Evolutionary conservation across 2,888 invertebrate species (phyloP), one percentile per base, ranked within the genome.

Genomic region (Aphidius colemani): DNA sequence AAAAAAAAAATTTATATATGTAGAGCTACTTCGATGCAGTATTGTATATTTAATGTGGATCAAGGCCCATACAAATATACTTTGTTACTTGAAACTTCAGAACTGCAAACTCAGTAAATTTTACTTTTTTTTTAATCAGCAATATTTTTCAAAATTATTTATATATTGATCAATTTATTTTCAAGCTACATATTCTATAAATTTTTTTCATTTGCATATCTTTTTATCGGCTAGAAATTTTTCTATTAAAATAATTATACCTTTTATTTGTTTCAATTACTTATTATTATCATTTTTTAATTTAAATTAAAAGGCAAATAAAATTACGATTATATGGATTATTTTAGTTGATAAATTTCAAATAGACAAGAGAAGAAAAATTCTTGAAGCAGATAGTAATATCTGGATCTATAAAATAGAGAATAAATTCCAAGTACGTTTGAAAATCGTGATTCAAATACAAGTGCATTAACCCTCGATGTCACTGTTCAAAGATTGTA

Each of bases 21-120:
- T 30, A 30, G 30, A 30, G 30, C 30, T 30, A 30, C 30, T 30
- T 30, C 1, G 13, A 53, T 30, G 46, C 57, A 58, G 30, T 43
- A 9, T 45, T 46, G 45, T 58, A 18, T 30, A 44, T 65, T 64
- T 66, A 72, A 77, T 77, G 70, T 77, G 71, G 77, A 77, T 77
- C 77, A 77, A 77, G 77, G 76, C 77, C 68, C 70, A 55, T 65
- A 69, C 69, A 73, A 74, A 76, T 76, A 73, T 73, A 67, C 66
- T 69, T 30, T 30, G 30, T 4, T 30, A 30, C 5, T 30, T 30
- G 30, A 30, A 30, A 30, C 30, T 30, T 30, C 3, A 30, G 5
- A 30, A 30, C 5, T 30, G 30, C 30, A 30, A 30, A 30, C 4
- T 30, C 30, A 30, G 30, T 18, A 18, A 18, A 18, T 18, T 18